Conservation (phyloP, 2,113 vertebrate species). For the Xenopus borealis region DNA sequence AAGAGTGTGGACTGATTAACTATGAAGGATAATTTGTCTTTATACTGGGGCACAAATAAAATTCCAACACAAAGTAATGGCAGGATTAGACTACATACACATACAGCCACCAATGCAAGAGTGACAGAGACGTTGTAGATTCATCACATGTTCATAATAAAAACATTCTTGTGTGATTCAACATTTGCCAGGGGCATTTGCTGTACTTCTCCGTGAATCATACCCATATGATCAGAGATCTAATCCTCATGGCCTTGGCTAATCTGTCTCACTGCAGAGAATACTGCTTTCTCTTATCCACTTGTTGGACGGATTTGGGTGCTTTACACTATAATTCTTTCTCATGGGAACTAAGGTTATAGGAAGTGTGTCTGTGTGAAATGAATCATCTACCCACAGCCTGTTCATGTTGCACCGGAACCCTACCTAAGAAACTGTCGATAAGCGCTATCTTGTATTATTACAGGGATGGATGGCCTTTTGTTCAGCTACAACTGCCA, state of each 20-base stretch:
- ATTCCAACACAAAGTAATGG: too few relatives aligned
- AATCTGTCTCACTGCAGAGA: neutral
- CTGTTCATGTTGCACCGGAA: neutral
- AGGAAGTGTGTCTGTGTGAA: neutral
- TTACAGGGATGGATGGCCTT: too few relatives aligned
- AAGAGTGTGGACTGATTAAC: too few relatives aligned
- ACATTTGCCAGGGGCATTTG: constrained; percentile 6
- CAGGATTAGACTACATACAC: too few relatives aligned
- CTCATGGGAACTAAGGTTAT: neutral
- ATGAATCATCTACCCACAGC: neutral
- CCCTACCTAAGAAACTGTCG: too few relatives aligned
- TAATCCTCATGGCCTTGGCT: constrained; percentile 3
- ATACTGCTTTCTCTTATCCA: neutral
- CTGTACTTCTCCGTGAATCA: neutral
- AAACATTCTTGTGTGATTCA: neutral
- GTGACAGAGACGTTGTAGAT: too few relatives aligned
- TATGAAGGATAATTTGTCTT: too few relatives aligned
- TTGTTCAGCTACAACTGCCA: too few relatives aligned
- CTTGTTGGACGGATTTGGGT: neutral
- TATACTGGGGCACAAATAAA: too few relatives aligned
- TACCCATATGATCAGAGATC: neutral
- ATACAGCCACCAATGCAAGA: too few relatives aligned
- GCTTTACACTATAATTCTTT: neutral
- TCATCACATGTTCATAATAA: too few relatives aligned
- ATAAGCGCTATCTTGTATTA: too few relatives aligned